A percentile compares a stretch with the other conserved stretches of the same genome.
These are phyloP conservation scores for Takifugu ocellatus DNA, from an alignment of 2,797 vertebrate species.

Conservation along the genomic window DNA sequence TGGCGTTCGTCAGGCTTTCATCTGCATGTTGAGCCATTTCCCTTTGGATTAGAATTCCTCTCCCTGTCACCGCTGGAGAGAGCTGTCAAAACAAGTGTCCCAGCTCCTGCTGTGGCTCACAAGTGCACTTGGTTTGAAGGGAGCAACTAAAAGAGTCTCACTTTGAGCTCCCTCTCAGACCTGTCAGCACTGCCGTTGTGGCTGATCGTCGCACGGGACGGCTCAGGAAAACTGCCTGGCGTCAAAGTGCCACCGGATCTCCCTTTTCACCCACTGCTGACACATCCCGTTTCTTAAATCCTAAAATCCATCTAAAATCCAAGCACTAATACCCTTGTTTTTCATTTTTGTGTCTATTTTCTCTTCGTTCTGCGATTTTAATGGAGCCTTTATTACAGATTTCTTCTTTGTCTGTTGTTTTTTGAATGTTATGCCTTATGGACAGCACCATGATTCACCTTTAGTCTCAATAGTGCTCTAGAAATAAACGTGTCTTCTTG, in stretches of 20 bases:
- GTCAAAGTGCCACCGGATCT: conserved; percentile 56
- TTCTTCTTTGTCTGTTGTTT: no score
- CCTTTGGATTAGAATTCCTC: conserved; percentile 60
- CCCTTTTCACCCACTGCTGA: conserved; percentile 23
- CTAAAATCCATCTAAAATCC: no score
- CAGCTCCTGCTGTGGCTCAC: conserved; percentile 63
- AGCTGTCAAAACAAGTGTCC: conserved; percentile 76
- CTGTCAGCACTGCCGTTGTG: conserved; percentile 46
- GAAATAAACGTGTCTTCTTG: conserved; percentile 4
- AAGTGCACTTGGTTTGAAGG: conserved; percentile 59
- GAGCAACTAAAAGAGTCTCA: conserved; percentile 56
- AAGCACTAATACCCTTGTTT: no score
- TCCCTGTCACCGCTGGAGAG: conserved; percentile 64
- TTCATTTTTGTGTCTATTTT: no score
- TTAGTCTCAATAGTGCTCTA: no score
- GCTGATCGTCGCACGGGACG: conserved; percentile 51
- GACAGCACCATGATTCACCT: no score
- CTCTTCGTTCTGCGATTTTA: no score
- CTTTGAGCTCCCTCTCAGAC: conserved; percentile 53
- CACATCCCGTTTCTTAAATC: neutral
- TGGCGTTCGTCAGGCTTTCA: conserved; percentile 22
- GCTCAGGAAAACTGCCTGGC: conserved; percentile 54
- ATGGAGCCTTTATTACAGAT: no score
- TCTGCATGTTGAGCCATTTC: conserved; percentile 43
- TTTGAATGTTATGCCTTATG: no score